A percentile compares a stretch with the other conserved stretches of the same genome.
Conservation (phyloP, 2,888 invertebrate species). For the Ptychoptera contaminata region DNA sequence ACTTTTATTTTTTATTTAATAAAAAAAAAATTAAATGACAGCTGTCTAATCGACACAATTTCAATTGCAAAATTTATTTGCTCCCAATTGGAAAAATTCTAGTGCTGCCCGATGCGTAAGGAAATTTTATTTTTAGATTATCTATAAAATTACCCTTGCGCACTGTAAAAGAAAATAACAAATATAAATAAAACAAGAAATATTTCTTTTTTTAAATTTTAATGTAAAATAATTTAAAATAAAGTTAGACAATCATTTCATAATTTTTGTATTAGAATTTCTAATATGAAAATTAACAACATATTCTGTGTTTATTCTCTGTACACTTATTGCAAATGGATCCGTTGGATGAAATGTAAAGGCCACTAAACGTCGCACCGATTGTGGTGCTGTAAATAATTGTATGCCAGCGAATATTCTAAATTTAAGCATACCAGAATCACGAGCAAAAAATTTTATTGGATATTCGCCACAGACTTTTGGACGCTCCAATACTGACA, state of each 20-base stretch:
- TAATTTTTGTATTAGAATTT: conserved; percentile 31
- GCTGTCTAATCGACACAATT: no score
- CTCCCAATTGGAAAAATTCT: no score
- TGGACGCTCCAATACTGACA: conserved; percentile 88
- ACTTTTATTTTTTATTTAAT: no score
- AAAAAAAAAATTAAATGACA: no score
- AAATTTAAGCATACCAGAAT: conserved; percentile 66
- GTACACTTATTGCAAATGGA: conserved; percentile 91
- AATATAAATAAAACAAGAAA: no score
- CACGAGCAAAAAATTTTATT: conserved; percentile 72
- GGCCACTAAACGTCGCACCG: conserved; percentile 69
- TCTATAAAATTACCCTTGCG: no score
- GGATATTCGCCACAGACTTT: conserved; percentile 87
- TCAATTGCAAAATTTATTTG: no score
- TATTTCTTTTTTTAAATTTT: no score
- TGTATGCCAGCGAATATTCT: conserved; percentile 74
- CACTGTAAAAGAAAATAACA: no score
- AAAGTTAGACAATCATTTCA: conserved; percentile 1
- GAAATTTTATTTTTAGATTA: no score
- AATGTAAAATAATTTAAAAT: no score
- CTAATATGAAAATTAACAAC: conserved; percentile 89
- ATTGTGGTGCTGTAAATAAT: conserved; percentile 45
- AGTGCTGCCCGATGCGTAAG: no score
- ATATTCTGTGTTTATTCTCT: conserved; percentile 82
- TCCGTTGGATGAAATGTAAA: conserved; percentile 94